Evolutionary conservation across 2,888 invertebrate species (phyloP), one percentile per base, ranked within the genome.

Genomic region (Dasypolia templi): DNA sequence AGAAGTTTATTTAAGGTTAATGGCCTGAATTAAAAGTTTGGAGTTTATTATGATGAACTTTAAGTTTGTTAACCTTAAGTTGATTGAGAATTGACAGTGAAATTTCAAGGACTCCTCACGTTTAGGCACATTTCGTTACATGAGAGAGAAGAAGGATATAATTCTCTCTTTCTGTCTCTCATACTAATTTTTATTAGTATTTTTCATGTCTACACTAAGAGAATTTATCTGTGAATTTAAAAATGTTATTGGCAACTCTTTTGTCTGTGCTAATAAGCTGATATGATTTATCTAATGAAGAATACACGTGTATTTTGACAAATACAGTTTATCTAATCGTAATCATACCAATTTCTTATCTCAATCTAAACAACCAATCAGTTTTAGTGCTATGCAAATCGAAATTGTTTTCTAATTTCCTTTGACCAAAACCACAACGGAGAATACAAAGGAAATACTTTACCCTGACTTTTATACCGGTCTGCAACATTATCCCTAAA

Each of bases 301-400:
- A 56, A 9, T 42, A 73, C 59, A 75, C 68, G 64, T 65, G 80
- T 79, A 9, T 42, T 53, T 58, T 17, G 19, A 74, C 44, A 65
- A 44, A 44, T 4, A n/a, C 14, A 44, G n/a, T n/a, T 49, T 12
- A 71, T 58, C 65, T 56, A n/a, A 55, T 26, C 35, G 26, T 55
- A 39, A 65, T 58, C 65, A 69, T 7, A 29, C 26, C 14, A 3
- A 55, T 71, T 67, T 59, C 56, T 67, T 70, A 81, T 71, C 70
- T 32, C 19, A 53, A 84, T 82, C 79, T 75, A 64, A 75, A 78
- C 22, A 61, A 75, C 61, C 64, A 65, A 82, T 79, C 76, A 70
- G 59, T 55, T 77, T 78, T 63, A 75, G 66, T 65, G 66, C 51
- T 51, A 74, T 67, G 75, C 70, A 72, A 78, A 77, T 72, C n/a